Base-by-base conservation (phyloP, 64 coral and sea anemone species). In the Montipora cactus region DNA sequence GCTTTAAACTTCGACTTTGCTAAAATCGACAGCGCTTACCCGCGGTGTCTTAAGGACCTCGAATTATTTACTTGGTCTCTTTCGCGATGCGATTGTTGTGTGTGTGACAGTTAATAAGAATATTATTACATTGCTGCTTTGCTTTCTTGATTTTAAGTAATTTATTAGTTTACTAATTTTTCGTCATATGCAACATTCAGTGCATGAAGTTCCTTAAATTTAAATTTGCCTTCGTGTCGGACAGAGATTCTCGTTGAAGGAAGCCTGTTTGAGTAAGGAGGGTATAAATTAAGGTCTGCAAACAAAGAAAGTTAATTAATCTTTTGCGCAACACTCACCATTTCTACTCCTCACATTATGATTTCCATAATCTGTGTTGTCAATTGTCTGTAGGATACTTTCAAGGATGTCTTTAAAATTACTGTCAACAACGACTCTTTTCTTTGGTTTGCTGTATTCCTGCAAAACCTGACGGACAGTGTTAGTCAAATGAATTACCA, bases 311-410 rank as follows among this genome's bases (percentile, higher is more conserved):
- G 14, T 64, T 55, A 5, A 55, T 55, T 5, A 7, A 10, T 55
- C 52, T 55, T 64, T 64, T 64, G 9, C n/a, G 20, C 68, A 4
- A 21, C 19, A 47, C 91, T 87, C 21, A 93, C 91, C 91, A 76
- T 93, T 93, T 93, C 91, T 87, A 68, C 91, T 93, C 71, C 80
- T 77, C 49, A 93, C 91, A 45, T 93, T 76, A 53, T 86, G 75
- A n/a, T 93, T 87, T 3, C 87, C 74, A 16, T 53, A 49, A 58
- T 76, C 75, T 22, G 75, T 68, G 55, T 93, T 74, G 25, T 93
- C 91, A 66, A 93, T 93, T 23, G 9, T 76, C n/a, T 93, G 73
- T 45, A 93, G 48, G n/a, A 76, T 66, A 48, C 81, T 69, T 7
- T 87, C 59, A 5, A 93, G 22, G 59, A 87, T 93, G 67, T 71